Evolutionary conservation across 2,888 invertebrate genomes (phyloP).

Genomic region (Apoderus coryli): DNA sequence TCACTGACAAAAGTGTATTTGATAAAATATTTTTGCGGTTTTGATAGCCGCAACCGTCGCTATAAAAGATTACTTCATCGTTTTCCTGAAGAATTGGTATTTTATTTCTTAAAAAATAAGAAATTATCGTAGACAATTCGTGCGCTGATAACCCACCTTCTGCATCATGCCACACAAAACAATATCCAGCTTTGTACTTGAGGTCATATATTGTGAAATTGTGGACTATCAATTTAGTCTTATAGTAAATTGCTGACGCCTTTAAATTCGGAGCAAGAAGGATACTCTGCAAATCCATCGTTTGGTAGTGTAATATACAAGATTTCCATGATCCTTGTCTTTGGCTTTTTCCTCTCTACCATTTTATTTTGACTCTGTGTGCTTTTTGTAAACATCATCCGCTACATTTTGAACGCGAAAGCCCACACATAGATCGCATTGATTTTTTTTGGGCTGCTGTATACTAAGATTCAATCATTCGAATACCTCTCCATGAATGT

Average conservation of each 20-base stretch:
- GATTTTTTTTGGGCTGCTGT: background rate
- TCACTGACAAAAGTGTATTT: slow-evolving; percentile 10
- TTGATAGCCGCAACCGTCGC: slow-evolving; percentile 13
- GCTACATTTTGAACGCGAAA: background rate
- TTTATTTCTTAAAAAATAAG: too few species aligned
- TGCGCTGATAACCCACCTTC: slow-evolving; percentile 9
- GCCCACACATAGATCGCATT: background rate
- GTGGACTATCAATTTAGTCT: slow-evolving; percentile 15
- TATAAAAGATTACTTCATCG: slow-evolving; percentile 10
- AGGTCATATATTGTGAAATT: slow-evolving; percentile 16
- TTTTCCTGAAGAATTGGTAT: slow-evolving; percentile 8
- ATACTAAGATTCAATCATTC: background rate
- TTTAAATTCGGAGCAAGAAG: slow-evolving; percentile 10
- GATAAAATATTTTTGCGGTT: slow-evolving; percentile 11
- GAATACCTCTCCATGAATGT: too few species aligned
- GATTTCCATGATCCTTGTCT: background rate
- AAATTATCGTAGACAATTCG: slow-evolving; percentile 10
- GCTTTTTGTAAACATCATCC: background rate
- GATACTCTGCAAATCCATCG: too few species aligned
- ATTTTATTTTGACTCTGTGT: background rate
- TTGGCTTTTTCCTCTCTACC: slow-evolving; percentile 2
- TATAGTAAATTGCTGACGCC: slow-evolving; percentile 14
- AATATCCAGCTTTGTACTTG: slow-evolving; percentile 9
- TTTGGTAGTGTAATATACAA: too few species aligned
- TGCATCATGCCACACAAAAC: slow-evolving; percentile 14